phyloP scores from a whole-genome alignment of 2,797 vertebrate genomes.

The Pangasius macronema region DNA sequence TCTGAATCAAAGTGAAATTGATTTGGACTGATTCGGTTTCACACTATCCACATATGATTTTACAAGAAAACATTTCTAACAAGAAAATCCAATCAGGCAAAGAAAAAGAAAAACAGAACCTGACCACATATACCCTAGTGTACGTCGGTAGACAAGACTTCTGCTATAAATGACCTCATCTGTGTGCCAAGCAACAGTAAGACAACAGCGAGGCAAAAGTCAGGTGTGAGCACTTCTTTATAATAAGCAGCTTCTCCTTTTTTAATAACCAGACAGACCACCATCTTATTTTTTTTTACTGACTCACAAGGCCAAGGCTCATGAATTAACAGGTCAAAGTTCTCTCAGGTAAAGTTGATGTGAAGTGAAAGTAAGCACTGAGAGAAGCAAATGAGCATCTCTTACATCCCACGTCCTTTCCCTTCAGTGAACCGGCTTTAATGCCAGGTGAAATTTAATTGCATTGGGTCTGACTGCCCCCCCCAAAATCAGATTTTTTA shows the following conservation, averaged over 20 bases:
- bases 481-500: neutral
- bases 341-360: neutral
- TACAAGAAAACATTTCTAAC: neutral
- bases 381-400: neutral
- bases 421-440: neutral
- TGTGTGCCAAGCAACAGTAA: neutral
- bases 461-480: neutral
- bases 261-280: neutral
- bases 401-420: neutral
- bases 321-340: neutral
- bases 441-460: neutral
- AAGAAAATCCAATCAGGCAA: neutral
- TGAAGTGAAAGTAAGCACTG: neutral
- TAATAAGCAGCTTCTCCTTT: neutral
- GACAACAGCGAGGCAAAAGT: neutral
- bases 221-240: neutral
- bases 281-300: neutral
- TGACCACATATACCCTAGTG: too few species aligned
- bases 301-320: neutral
- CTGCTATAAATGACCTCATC: neutral
- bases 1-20: constrained; percentile 14
- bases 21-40: neutral
- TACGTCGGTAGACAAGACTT: neutral
- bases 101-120: neutral
- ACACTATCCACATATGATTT: neutral